These are phyloP conservation scores for Erpetoichthys calabaricus DNA, from an alignment of 2,797 vertebrate species.

Conservation along the genomic window DNA sequence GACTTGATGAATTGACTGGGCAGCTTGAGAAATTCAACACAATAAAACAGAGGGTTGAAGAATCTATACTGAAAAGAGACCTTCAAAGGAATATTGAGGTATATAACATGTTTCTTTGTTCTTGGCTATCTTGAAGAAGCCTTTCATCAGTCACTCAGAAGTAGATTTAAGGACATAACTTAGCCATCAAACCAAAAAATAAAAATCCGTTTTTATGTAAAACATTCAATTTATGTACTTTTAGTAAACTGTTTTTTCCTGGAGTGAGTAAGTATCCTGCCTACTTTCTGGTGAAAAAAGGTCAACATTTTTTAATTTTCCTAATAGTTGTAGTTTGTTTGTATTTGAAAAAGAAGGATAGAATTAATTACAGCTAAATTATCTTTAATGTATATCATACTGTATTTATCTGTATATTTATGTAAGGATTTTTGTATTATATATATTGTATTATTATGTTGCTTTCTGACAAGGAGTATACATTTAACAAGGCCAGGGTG, in stretches of 20 bases:
- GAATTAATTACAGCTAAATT: no score
- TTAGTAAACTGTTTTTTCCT: constrained; percentile 10
- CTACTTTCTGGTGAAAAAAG: no score
- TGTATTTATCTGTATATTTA: no score
- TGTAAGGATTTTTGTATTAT: no score
- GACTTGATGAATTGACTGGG: constrained; percentile 38
- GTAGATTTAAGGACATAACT: background rate
- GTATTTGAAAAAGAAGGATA: no score
- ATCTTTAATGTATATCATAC: no score
- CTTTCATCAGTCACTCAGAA: background rate
- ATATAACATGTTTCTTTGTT: constrained; percentile 2
- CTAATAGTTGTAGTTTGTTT: no score
- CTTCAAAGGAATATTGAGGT: constrained; percentile 77
- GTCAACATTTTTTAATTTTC: no score
- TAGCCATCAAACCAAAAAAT: background rate
- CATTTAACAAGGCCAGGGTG: no score
- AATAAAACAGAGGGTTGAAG: constrained; percentile 58
- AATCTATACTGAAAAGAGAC: constrained; percentile 62
- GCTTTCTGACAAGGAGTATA: no score
- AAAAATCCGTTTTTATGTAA: constrained; percentile 2
- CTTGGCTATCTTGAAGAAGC: background rate
- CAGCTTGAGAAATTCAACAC: constrained; percentile 62
- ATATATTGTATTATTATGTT: no score
- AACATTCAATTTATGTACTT: constrained; percentile 6
- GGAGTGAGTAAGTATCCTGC: no score